A percentile compares a stretch with the other conserved stretches of the same genome.
Conservation (phyloP, 1,140 invertebrate species). For the Ostrea denselamellosa region DNA sequence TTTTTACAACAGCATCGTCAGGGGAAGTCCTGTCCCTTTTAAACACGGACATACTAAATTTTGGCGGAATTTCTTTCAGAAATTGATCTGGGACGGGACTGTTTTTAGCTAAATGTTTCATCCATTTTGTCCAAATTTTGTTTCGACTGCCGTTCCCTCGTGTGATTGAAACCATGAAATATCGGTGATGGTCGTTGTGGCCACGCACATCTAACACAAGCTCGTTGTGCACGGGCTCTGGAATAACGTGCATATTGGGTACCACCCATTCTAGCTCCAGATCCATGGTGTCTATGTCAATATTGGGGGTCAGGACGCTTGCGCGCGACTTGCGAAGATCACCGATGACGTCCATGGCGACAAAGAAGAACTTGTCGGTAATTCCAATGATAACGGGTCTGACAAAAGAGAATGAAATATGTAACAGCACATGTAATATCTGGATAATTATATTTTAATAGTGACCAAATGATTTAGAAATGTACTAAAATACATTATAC, state of each 20-base stretch:
- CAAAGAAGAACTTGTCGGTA: slow-evolving; percentile 21
- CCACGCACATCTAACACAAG: slow-evolving; percentile 1
- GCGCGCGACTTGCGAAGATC: slow-evolving; percentile 9
- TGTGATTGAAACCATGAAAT: slow-evolving; percentile 3
- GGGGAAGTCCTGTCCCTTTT: neutral
- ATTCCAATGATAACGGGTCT: slow-evolving; percentile 16
- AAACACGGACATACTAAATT: neutral
- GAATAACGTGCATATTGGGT: neutral
- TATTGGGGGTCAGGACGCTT: neutral
- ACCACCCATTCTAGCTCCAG: slow-evolving; percentile 36
- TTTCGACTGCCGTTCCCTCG: neutral
- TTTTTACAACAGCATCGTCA: neutral
- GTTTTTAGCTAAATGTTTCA: slow-evolving; percentile 13
- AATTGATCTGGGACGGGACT: neutral
- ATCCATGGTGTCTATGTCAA: slow-evolving; percentile 13
- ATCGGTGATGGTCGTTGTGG: slow-evolving; percentile 13
- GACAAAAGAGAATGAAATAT: neutral
- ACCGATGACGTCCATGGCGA: slow-evolving; percentile 11
- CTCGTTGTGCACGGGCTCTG: neutral
- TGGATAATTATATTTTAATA: neutral
- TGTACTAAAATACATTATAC: neutral
- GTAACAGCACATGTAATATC: too few species aligned
- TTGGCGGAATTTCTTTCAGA: neutral
- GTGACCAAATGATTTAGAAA: neutral
- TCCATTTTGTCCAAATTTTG: slow-evolving; percentile 29